These are phyloP conservation scores for Stenotaenia linearis DNA, from an alignment of 2,888 invertebrate genomes.

Conservation along the genomic window DNA sequence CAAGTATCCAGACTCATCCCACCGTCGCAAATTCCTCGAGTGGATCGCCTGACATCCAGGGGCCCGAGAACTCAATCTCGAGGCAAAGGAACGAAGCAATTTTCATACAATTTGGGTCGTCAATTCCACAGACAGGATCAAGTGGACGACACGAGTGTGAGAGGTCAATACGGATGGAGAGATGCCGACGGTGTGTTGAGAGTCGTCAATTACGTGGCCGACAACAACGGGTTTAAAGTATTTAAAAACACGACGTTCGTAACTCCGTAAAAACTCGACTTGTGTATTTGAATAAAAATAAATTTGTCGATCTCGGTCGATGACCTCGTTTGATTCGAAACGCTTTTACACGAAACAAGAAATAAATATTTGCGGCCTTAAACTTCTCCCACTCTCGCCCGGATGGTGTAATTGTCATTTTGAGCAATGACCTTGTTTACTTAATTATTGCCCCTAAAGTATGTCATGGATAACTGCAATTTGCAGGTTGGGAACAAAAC, in stretches of 20 bases:
- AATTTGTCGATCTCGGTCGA: no score
- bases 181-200: background rate
- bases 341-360: background rate
- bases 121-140: slow-evolving; percentile 8
- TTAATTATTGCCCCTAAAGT: background rate
- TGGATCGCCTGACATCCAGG: background rate
- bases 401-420: slow-evolving; percentile 11
- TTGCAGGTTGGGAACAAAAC: background rate
- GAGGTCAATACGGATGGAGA: slow-evolving; percentile 28
- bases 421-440: background rate
- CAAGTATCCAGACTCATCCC: background rate
- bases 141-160: background rate
- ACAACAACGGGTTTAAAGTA: slow-evolving; percentile 21
- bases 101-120: slow-evolving; percentile 19
- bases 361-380: background rate
- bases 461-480: slow-evolving; percentile 6
- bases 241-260: background rate
- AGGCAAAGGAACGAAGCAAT: background rate
- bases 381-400: background rate
- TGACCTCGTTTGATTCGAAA: background rate
- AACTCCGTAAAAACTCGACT: background rate
- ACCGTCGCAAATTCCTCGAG: background rate
- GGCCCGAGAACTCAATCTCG: background rate
- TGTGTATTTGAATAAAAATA: background rate
- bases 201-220: slow-evolving; percentile 21